Evolutionary conservation across 1,140 invertebrate genomes (phyloP), one percentile per base, ranked within the genome.

Genomic region (Eubasilissa regina): DNA sequence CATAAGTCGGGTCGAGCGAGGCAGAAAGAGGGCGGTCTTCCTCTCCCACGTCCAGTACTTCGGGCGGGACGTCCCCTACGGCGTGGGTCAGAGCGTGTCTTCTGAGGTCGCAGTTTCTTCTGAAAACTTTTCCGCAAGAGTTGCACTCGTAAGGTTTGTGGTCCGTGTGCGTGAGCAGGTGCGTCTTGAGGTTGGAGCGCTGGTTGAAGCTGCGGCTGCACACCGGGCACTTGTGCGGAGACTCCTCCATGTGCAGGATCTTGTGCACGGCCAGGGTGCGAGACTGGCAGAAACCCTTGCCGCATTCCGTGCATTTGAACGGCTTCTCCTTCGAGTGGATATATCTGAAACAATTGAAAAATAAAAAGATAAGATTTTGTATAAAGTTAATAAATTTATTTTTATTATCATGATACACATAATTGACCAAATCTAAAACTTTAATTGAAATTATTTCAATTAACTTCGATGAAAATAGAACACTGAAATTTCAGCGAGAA

Each of bases 241-340:
- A 96, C 85, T 97, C 95, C 85, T 97, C 95, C 93, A 97, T 94
- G 86, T 97, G 96, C 6, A 97, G 90, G 84, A 97, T 97, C 86
- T 96, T 96, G 90, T 99, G 97, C 3, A 98, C 96, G 9, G 97
- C 96, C 80, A 99, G 88, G 0, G 97, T 98, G 48, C 97, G 90
- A 15, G 95, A 96, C 85, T 99, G 97, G 86, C 97, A 98, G 90
- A 99, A 99, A 12, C 97, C 97, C 89, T 98, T 98, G 66, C 97
- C 96, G 85, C 97, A 99, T 87, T 98, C 96, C 15, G 93, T 93
- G 87, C 97, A 99, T 89, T 97, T 98, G 91, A 98, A 99, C 0
- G 97, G 97, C 85, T 98, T 99, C 87, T 98, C 97, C 88, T 98
- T 98, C 43, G 95, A 97, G 88, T 99, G 97, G 81, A 98, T 99